Base-by-base conservation (phyloP, 2,113 vertebrate species). In the Artemisiospiza belli region DNA sequence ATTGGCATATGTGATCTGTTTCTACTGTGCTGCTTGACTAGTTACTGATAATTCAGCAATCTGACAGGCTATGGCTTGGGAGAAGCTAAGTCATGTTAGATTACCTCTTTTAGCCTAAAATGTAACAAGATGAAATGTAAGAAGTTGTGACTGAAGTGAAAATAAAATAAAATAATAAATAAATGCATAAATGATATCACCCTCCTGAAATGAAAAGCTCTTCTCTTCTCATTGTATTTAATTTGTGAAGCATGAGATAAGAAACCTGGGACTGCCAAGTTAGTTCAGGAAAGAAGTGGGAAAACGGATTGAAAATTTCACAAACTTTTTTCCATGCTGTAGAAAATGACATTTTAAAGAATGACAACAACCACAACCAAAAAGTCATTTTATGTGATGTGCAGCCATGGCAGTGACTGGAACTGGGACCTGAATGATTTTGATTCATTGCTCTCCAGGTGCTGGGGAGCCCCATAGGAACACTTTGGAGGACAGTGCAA, bases 1-100 rank as follows among this genome's bases (percentile, higher is more conserved):
- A 96, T 70, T 94, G 97, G 90, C 95, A 95, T 97, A 95, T 97
- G 95, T 63, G 86, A 87, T 90, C 86, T 92, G 58, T 94, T 95
- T 96, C 94, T 93, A 35, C 81, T 90, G 95, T 91, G 92, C 95
- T 97, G 96, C 95, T 96, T 98, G 95, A 97, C 66, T 96, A 85
- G 92, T 55, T 93, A 83, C 82, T 94, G 90, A 92, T 96, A 94
- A 96, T 97, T 91, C 95, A 95, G 83, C 92, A 95, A 96, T 78
- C 52, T 97, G 96, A 95, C 96, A 97, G 75, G 90, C 76, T 92
- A 83, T 84, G 91, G 82, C 92, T 96, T 86, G 91, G 94, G 96
- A 97, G 58, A 97, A 94, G 35, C 57, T 59, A 17, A 91, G 86
- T 96, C 94, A 86, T 95, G 61, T 97, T 89, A 94, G n/a, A 96